Percentiles rank a stretch among this genome's conserved stretches.
phyloP scores from a whole-genome alignment of 2,888 invertebrate species.

The Campoplex nolae region DNA sequence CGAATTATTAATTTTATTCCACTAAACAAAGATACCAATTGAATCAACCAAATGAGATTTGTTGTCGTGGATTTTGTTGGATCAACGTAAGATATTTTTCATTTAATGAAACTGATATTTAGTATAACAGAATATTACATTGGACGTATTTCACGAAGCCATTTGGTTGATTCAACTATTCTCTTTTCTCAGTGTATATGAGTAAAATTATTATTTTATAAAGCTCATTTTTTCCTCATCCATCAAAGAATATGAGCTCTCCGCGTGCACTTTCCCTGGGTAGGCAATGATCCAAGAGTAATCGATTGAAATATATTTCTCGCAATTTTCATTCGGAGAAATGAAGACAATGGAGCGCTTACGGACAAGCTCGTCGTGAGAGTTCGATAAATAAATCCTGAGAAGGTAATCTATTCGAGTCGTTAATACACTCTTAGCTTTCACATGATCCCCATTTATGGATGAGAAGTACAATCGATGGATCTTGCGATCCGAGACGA shows the following conservation, averaged over 20 bases:
- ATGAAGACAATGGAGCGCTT: slow-evolving; percentile 49
- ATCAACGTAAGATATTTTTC: no score
- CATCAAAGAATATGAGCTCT: background rate
- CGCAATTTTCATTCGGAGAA: slow-evolving; percentile 53
- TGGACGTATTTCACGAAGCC: no score
- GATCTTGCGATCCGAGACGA: slow-evolving; percentile 39
- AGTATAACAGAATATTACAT: no score
- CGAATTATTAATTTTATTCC: no score
- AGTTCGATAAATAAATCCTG: slow-evolving; percentile 45
- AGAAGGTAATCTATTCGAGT: slow-evolving; percentile 27
- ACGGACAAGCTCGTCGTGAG: background rate
- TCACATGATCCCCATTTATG: slow-evolving; percentile 3
- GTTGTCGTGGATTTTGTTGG: no score
- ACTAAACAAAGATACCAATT: no score
- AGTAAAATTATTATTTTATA: background rate
- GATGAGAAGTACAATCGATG: slow-evolving; percentile 54
- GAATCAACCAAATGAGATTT: no score
- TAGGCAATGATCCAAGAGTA: background rate
- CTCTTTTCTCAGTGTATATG: no score
- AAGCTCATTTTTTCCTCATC: slow-evolving; percentile 2
- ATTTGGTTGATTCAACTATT: no score
- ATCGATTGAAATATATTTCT: slow-evolving; percentile 28
- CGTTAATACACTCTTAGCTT: background rate
- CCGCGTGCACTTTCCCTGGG: background rate
- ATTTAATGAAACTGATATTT: no score